Percentiles rank a stretch among this genome's conserved stretches.
These are phyloP conservation scores for Camelus bactrianus DNA, from an alignment of 2,113 vertebrate species.

Conservation along the genomic window DNA sequence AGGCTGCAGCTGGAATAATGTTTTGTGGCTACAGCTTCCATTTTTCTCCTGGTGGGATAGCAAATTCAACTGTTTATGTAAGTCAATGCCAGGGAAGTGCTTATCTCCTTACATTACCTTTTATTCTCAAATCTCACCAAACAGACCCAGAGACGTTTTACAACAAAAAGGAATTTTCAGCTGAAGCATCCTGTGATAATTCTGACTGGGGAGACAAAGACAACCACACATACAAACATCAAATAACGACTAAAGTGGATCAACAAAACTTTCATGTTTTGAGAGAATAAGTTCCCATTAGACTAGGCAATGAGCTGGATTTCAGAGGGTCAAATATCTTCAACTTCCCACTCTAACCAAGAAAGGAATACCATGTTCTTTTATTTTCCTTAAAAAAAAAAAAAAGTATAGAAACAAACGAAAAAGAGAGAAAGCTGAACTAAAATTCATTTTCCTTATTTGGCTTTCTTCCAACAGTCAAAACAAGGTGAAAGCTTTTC, in stretches of 20 bases:
- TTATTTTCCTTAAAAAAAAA: neutral
- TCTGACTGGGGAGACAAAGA: neutral
- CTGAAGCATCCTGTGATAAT: neutral
- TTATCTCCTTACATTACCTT: neutral
- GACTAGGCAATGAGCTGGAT: neutral
- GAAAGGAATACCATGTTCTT: neutral
- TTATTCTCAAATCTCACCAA: neutral
- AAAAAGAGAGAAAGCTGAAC: neutral
- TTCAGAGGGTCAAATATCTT: constrained; percentile 40
- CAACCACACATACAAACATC: neutral
- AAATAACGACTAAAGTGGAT: neutral
- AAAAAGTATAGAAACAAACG: neutral
- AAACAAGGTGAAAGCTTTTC: constrained; percentile 38
- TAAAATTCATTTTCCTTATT: neutral
- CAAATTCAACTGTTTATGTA: neutral
- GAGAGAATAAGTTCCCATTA: neutral
- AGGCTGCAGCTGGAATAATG: neutral
- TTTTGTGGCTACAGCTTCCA: neutral
- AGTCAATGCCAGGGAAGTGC: neutral
- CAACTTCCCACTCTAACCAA: neutral
- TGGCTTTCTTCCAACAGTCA: neutral
- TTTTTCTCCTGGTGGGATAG: constrained; percentile 36
- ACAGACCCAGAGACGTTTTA: neutral
- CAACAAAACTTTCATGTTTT: neutral
- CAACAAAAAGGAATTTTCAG: neutral